Base-by-base conservation (phyloP, 1,140 invertebrate species). In the Chrysomallon squamiferum region DNA sequence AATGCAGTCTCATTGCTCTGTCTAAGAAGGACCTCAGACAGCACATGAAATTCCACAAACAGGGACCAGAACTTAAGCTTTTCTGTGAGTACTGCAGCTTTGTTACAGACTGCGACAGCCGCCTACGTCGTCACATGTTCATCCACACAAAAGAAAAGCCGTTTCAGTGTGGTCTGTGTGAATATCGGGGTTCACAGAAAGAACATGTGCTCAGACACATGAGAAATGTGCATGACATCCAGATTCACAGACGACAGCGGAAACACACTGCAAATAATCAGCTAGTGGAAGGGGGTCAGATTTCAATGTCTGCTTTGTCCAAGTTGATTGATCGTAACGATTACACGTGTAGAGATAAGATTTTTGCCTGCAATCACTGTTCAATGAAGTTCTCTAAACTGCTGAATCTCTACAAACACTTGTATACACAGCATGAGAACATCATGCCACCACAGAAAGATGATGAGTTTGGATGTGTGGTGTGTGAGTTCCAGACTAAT, bases 361-460 rank as follows among this genome's bases (percentile, higher is more conserved):
- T 80, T 32, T 85, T 85, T 74, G 79, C 79, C n/a, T 85, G 83
- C 56, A 82, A 82, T 61, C 77, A 82, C 62, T 85, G 83, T 59
- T 77, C 80, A 33, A 84, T 85, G 82, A 85, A 75, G 57, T 85
- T 85, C 74, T 59, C 77, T 6, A 84, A 83, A 60, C 66, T 85
- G 45, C 73, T 85, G 29, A 84, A 82, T 65, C 69, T 85, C 27
- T 84, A 83, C 64, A 84, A 84, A 64, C 83, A 85, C 62, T 61
- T 85, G 38, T 78, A 83, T 60, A 74, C 75, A 11, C 82, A 84
- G 60, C 83, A 85, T 47, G 71, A 70, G 13, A 68, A 75, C 29
- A 71, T 82, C n/a, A 76, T 81, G 66, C 80, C 80, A 5, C 45
- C 73, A 9, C 69, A 69, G 13, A 62, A 57, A 0, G 65, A 64